Evolutionary conservation across 2,888 invertebrate genomes (phyloP), one percentile per base, ranked within the genome.

Genomic region (Acanthosepion esculentum): DNA sequence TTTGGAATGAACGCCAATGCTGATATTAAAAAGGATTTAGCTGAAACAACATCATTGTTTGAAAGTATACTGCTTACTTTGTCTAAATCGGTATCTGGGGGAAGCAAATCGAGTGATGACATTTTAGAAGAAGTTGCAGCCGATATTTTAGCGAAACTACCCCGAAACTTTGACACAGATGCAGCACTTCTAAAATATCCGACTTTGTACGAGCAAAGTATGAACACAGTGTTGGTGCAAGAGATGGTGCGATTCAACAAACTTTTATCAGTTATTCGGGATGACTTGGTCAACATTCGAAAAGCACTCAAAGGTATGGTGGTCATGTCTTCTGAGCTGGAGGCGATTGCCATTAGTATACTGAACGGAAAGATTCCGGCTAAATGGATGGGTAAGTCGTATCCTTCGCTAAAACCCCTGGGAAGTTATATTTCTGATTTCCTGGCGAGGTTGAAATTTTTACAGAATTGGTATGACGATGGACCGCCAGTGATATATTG

Each of bases 281-380:
- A 95, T 59, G 96, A 96, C 55, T 96, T 97, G 48, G 78, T 95
- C 12, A 96, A 97, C 94, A 95, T 97, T 92, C 95, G 96, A 41
- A 97, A 97, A 94, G 97, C 97, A 50, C 96, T 97, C 93, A 97
- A 97, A 98, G 99, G 99, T 96, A 97, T 98, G 93, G 98, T 99
- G 96, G 98, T 99, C 0, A 98, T 99, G 98, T 98, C 98, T 12
- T 98, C 98, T 94, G 98, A 98, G 95, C 98, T 99, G 94, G 99
- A 99, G 97, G 98, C 98, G 97, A 98, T 99, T 41, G 98, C 98
- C 95, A 98, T 98, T 93, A 98, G 98, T 95, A 98, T 99, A 96
- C 98, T 99, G 95, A 98, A 98, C 94, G 98, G 98, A 5, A 98
- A 96, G 95, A 94, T 99, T 78, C 97, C 97, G 12, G 95, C 94